Percentiles rank a stretch among this genome's conserved stretches.
Conservation (phyloP, 1,140 invertebrate species). For the Latrodectus geometricus region DNA sequence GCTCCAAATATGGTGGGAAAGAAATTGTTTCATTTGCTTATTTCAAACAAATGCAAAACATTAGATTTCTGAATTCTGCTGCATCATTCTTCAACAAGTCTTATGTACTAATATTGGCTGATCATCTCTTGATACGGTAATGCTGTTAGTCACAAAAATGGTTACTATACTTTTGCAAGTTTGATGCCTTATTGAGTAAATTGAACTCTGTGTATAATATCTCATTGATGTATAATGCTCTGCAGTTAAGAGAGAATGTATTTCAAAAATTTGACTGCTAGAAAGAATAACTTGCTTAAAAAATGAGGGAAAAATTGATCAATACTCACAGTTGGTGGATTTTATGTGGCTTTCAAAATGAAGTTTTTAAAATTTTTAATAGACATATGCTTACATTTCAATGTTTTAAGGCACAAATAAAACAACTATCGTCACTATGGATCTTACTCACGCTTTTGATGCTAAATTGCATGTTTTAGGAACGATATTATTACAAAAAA, state of each 20-base stretch:
- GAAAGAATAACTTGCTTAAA: background rate
- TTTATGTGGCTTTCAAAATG: background rate
- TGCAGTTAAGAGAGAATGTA: background rate
- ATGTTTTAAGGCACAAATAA: background rate
- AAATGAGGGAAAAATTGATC: background rate
- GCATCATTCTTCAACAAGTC: background rate
- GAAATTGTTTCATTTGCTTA: background rate
- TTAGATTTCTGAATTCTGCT: background rate
- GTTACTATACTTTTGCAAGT: background rate
- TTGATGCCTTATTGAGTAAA: background rate
- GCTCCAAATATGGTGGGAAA: background rate
- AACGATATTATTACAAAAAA: conserved; percentile 10
- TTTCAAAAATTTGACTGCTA: conserved; percentile 13
- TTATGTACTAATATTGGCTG: background rate
- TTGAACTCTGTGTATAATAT: background rate
- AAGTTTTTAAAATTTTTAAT: background rate
- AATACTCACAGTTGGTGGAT: background rate
- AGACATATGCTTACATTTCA: too few relatives aligned
- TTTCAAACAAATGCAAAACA: background rate
- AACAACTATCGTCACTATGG: background rate
- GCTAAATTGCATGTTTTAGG: background rate
- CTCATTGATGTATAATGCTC: background rate
- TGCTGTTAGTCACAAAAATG: background rate
- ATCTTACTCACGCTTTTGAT: background rate
- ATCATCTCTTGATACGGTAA: background rate